Evolutionary conservation across 2,113 vertebrate genomes (phyloP), one percentile per base, ranked within the genome.

Genomic region (Phoenicopterus ruber): DNA sequence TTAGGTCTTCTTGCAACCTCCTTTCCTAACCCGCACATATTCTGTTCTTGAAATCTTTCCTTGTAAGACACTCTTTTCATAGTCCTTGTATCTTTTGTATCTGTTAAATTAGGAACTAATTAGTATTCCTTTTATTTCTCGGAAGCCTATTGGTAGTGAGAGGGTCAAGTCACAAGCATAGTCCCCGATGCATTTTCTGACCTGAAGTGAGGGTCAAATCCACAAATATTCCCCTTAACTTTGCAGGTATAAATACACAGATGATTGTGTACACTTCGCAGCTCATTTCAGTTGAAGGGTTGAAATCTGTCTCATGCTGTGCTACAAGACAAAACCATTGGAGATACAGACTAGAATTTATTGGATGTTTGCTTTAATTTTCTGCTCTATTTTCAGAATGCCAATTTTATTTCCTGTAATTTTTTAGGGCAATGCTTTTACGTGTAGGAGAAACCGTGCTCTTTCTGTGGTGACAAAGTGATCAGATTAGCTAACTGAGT

Each of bases 1-100:
- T 85, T 97, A 97, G 96, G 95, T 96, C 94, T 96, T 95, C 91
- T 78, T 90, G 90, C 86, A 96, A 90, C 83, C 95, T 97, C 92
- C 69, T 93, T 95, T 94, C 89, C 86, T 96, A 97, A 94, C 89
- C 91, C 16, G 63, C 71, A 34, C 78, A 0, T 94, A 91, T 9
- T 86, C 92, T 93, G 95, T 32, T 96, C 88, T 97, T 90, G 92
- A 97, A 94, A 93, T 85, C 77, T 86, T 93, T 72, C 72, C 49
- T 70, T 91, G 49, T 84, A 92, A 96, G 88, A 93, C 70, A 52
- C 78, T 91, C 46, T 74, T 81, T 57, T 72, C 70, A 17, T 62
- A 96, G 93, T 88, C 93, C 93, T 94, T 78, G 85, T 91, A 20
- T 94, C 84, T 86, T 92, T 49, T 73, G 58, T 59, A 66, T 77